Percentiles rank a stretch among this genome's conserved stretches.
These are phyloP conservation scores for Lepidurus couesii DNA, from an alignment of 1,140 invertebrate genomes.

Conservation along the genomic window DNA sequence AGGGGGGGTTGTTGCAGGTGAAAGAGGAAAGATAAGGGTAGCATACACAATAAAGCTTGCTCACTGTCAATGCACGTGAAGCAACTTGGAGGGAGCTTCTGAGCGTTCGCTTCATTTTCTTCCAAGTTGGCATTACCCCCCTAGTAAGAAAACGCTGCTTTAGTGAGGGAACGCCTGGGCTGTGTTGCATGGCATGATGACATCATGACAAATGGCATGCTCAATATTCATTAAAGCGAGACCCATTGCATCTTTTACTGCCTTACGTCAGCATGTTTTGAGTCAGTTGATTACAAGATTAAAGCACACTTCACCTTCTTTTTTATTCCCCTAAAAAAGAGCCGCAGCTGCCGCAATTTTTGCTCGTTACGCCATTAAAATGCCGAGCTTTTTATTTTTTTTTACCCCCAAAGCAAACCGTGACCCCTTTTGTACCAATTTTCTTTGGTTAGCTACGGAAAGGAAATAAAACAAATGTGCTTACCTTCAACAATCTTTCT, in stretches of 20 bases:
- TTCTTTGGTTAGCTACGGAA: not conserved
- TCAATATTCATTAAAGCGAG: constrained; percentile 12
- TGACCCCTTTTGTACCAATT: not conserved
- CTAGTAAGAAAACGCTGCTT: not conserved
- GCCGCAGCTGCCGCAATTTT: constrained; percentile 1
- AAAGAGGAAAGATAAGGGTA: too few species aligned
- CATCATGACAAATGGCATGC: constrained; percentile 19
- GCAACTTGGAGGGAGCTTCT: not conserved
- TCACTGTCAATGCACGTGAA: not conserved
- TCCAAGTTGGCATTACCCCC: not conserved
- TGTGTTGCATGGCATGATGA: not conserved
- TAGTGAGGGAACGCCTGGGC: not conserved
- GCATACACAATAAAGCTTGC: too few species aligned
- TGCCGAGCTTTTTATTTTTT: not conserved
- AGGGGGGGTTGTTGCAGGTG: too few species aligned
- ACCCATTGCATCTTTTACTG: constrained; percentile 4
- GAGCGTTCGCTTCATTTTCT: not conserved
- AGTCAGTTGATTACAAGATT: constrained; percentile 12
- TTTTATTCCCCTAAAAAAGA: not conserved
- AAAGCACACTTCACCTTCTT: not conserved
- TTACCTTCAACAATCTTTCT: constrained; percentile 14
- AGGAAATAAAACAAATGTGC: constrained; percentile 7
- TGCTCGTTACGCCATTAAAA: not conserved
- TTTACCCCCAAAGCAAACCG: not conserved
- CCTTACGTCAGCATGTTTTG: not conserved